phyloP scores from a whole-genome alignment of 64 coral and sea anemone genomes.

The Trachythela sp. region DNA sequence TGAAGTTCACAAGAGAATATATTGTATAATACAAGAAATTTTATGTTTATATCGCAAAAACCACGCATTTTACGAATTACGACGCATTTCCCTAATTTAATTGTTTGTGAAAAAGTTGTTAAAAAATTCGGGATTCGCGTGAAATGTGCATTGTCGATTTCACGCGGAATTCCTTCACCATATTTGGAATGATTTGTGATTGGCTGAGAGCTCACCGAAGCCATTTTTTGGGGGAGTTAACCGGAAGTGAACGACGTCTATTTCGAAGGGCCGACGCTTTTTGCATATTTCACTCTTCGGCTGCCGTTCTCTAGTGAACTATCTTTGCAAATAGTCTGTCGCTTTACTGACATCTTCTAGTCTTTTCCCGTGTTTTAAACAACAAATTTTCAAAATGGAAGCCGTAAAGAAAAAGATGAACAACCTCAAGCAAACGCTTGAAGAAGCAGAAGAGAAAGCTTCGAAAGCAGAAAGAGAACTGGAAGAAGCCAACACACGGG shows the following conservation, averaged over 20 bases:
- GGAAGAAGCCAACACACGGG: background rate
- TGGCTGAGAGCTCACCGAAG: background rate
- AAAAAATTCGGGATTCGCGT: background rate
- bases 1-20: too few relatives aligned
- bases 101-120: background rate
- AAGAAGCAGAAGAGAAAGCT: background rate
- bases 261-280: background rate
- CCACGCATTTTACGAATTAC: too few relatives aligned
- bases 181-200: slow-evolving; percentile 6
- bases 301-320: background rate
- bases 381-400: background rate
- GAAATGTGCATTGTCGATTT: background rate
- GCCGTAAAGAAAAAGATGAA: slow-evolving; percentile 18
- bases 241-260: background rate
- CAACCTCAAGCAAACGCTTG: background rate
- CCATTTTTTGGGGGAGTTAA: background rate
- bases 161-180: background rate
- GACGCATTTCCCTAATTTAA: background rate
- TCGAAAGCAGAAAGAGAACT: slow-evolving; percentile 6
- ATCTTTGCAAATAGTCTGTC: background rate
- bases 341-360: background rate
- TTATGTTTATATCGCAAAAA: too few relatives aligned
- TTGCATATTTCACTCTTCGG: background rate
- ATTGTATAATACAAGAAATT: too few relatives aligned
- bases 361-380: background rate